These are phyloP conservation scores for Lordiphosa clarofinis DNA, from an alignment of 1,140 invertebrate genomes.

Conservation along the genomic window DNA sequence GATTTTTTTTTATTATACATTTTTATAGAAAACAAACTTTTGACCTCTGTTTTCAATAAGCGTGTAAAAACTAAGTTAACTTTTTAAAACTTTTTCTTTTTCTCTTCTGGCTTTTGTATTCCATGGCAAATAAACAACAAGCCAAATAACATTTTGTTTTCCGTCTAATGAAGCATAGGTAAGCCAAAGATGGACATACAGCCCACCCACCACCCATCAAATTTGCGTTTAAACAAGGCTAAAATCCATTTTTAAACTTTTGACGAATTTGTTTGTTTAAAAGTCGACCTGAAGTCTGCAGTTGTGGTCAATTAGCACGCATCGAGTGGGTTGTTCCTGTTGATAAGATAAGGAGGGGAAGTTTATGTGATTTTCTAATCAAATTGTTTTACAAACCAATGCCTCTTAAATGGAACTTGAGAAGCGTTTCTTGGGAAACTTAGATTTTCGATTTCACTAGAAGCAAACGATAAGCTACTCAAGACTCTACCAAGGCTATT, in stretches of 20 bases:
- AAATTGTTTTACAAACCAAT: background rate
- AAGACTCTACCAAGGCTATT: no score
- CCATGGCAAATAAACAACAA: conserved; percentile 31
- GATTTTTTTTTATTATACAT: no score
- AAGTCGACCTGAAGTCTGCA: conserved; percentile 8
- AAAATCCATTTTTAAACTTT: conserved; percentile 25
- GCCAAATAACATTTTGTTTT: conserved; percentile 21
- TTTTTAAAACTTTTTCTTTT: conserved; percentile 28
- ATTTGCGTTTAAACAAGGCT: conserved; percentile 2
- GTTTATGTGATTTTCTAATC: background rate
- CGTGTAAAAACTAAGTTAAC: no score
- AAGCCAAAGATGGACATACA: conserved; percentile 2
- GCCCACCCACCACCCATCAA: conserved; percentile 3
- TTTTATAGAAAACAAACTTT: no score
- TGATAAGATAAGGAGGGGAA: conserved; percentile 27
- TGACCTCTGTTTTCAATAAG: no score
- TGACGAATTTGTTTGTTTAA: conserved; percentile 34
- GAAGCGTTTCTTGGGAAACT: no score
- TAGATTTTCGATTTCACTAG: no score
- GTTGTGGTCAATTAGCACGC: conserved; percentile 29
- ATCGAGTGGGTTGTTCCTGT: background rate
- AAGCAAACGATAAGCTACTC: no score
- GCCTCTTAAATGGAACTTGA: no score
- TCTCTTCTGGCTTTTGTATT: conserved; percentile 21
- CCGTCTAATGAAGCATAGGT: conserved; percentile 37